phyloP scores from a whole-genome alignment of 2,113 vertebrate genomes.

The Psephotus haematonotus region DNA sequence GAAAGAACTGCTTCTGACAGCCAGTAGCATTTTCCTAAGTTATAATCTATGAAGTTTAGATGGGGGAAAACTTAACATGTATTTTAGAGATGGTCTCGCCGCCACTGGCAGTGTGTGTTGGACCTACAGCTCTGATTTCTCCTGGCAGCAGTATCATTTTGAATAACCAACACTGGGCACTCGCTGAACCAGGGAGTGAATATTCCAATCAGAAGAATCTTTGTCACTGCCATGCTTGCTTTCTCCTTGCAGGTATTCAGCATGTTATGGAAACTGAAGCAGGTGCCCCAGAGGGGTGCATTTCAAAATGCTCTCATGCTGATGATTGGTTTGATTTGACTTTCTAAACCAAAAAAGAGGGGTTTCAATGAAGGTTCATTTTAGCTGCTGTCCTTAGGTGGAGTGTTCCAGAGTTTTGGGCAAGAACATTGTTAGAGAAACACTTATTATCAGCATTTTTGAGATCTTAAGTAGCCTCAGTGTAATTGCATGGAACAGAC shows the following conservation, averaged over 20 bases:
- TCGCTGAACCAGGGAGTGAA: background rate
- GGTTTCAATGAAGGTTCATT: background rate
- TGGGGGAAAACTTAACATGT: background rate
- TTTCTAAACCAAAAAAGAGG: background rate
- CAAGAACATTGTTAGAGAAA: background rate
- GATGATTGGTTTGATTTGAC: background rate
- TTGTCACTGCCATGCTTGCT: background rate
- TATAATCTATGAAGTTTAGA: background rate
- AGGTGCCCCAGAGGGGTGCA: background rate
- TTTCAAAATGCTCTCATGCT: background rate
- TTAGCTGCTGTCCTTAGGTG: background rate
- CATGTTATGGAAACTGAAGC: rapidly evolving
- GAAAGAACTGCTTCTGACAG: background rate
- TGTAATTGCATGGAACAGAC: background rate
- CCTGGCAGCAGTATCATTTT: background rate
- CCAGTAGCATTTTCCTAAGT: background rate
- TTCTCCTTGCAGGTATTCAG: background rate
- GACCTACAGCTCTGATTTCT: background rate
- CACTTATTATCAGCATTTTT: background rate
- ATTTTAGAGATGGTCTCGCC: background rate
- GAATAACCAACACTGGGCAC: rapidly evolving
- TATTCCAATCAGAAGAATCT: background rate
- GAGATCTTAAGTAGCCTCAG: background rate
- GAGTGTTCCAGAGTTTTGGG: background rate
- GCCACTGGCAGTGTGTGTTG: background rate